Evolutionary conservation across 2,113 vertebrate genomes (phyloP).

Genomic region (Atractosteus spatula): DNA sequence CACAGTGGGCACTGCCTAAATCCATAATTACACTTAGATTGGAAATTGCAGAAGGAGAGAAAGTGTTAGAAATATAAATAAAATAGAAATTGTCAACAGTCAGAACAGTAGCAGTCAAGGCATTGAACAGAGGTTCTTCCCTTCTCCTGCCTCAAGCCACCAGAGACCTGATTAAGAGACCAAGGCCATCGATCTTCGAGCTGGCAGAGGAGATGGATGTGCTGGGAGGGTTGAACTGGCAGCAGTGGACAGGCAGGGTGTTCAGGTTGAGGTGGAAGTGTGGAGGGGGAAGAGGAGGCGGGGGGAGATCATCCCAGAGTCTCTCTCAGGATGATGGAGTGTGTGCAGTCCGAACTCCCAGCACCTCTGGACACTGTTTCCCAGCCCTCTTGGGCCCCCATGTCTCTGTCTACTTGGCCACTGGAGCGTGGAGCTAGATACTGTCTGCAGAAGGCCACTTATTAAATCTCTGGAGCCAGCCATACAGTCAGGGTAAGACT

Average conservation of each 20-base stretch:
- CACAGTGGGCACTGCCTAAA: too few relatives aligned
- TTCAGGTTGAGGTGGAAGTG: conserved; percentile 29
- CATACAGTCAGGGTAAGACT: conserved; percentile 36
- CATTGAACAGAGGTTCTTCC: not conserved
- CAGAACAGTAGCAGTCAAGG: too few relatives aligned
- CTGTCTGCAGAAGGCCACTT: conserved; percentile 72
- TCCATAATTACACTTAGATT: too few relatives aligned
- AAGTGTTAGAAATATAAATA: too few relatives aligned
- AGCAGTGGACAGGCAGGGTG: conserved; percentile 52
- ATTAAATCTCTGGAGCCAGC: conserved; percentile 67
- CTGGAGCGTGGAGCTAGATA: conserved; percentile 56
- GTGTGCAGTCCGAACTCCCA: conserved; percentile 37
- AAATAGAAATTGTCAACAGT: too few relatives aligned
- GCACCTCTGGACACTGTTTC: conserved; percentile 32
- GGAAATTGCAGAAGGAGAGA: too few relatives aligned
- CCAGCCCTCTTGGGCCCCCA: conserved; percentile 17
- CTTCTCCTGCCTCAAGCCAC: conserved; percentile 53
- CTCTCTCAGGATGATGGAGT: conserved; percentile 57
- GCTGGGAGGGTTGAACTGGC: conserved; percentile 53
- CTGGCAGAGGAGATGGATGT: conserved; percentile 68
- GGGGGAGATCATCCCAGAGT: conserved; percentile 49
- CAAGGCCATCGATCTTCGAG: conserved; percentile 65
- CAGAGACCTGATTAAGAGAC: conserved; percentile 75
- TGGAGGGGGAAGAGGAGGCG: conserved; percentile 19
- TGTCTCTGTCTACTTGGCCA: conserved; percentile 40